phyloP scores from a whole-genome alignment of 2,797 vertebrate species.

The Schizothorax lantsangensis region DNA sequence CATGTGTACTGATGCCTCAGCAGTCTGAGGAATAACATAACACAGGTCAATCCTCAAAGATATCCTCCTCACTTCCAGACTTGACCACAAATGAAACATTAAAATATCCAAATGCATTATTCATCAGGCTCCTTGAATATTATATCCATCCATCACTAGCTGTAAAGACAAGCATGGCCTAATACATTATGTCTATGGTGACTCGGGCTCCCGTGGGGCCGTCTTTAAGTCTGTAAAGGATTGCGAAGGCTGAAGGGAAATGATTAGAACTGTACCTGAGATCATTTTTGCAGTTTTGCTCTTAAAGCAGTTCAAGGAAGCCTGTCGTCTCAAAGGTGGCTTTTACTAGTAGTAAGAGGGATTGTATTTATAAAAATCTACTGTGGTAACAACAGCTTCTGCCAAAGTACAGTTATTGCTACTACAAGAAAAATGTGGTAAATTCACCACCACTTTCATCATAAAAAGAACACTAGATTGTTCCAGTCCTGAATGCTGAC shows the following conservation, averaged over 20 bases:
- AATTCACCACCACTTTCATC: conserved; percentile 9
- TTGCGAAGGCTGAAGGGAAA: conserved; percentile 44
- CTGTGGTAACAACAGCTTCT: conserved; percentile 15
- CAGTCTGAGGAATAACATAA: conserved; percentile 26
- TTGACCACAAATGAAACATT: conserved; percentile 75
- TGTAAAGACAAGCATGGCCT: conserved; percentile 66
- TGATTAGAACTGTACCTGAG: conserved; percentile 49
- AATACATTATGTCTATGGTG: conserved; percentile 63
- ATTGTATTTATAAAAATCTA: conserved; percentile 12
- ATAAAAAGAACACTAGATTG: conserved; percentile 11
- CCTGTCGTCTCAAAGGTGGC: conserved; percentile 20
- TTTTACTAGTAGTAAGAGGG: conserved; percentile 18
- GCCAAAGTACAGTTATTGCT: conserved; percentile 11
- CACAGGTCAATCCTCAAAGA: conserved; percentile 41
- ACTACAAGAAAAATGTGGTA: conserved; percentile 1
- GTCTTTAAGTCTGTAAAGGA: conserved; percentile 37
- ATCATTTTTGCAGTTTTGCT: conserved; percentile 35
- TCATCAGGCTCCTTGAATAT: conserved; percentile 71
- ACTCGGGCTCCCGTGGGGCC: conserved; percentile 50
- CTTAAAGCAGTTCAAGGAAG: conserved; percentile 38
- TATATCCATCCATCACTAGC: conserved; percentile 71
- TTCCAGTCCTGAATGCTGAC: neutral
- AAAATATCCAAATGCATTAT: conserved; percentile 72
- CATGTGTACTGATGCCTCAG: conserved; percentile 22
- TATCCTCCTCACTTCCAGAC: conserved; percentile 48